Evolutionary conservation across 2,888 invertebrate species (phyloP).

Genomic region (Pandemis heparana): DNA sequence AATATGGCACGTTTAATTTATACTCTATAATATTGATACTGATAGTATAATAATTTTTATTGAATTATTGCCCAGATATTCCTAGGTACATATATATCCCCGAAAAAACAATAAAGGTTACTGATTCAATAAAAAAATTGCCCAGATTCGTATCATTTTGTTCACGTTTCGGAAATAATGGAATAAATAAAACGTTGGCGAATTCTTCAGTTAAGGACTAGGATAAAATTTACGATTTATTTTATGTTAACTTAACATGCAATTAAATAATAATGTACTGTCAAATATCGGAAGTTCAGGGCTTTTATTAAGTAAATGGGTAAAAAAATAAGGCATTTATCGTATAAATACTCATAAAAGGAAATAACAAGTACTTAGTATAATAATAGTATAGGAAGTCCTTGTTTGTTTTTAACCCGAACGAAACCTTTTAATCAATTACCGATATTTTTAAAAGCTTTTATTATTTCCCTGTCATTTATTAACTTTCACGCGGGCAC

Average conservation of each 20-base stretch:
- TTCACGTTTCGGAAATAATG: no score
- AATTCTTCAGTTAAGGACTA: neutral
- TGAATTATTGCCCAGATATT: neutral
- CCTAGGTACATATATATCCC: no score
- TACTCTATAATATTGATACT: no score
- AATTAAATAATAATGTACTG: neutral
- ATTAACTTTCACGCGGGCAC: neutral
- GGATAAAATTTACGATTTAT: no score
- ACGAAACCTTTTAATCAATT: neutral
- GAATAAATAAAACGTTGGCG: neutral
- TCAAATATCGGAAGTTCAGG: no score
- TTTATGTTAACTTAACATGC: neutral
- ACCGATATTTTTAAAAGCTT: neutral
- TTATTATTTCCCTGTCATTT: neutral
- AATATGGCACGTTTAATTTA: no score
- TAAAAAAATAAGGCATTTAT: neutral
- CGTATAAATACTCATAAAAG: neutral
- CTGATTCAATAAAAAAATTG: no score
- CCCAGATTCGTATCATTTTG: no score
- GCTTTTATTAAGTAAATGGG: neutral
- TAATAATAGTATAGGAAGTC: neutral
- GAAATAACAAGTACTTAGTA: neutral
- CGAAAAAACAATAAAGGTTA: no score
- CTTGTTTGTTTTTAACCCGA: neutral
- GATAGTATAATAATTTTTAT: neutral